Evolutionary conservation across 2,888 invertebrate species (phyloP), one percentile per base, ranked within the genome.

Genomic region (Pseudoips prasinana): DNA sequence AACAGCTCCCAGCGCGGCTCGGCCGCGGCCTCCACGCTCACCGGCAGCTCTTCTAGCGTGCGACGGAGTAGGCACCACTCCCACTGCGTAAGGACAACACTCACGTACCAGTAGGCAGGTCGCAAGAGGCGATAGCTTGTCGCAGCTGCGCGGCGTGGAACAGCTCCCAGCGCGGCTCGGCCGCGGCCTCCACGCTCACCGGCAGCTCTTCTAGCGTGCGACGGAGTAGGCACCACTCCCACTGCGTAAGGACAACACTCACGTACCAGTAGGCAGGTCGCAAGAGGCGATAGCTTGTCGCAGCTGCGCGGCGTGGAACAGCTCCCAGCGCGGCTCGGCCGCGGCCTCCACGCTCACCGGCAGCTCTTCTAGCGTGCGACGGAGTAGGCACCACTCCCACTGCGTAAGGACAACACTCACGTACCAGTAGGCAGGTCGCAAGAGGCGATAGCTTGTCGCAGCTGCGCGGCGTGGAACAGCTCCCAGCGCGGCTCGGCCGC

Each of bases 1-100:
- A 89, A 85, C 50, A 88, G 71, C 46, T 88, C 84, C 87, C 87
- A 88, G 52, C 58, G 73, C 8, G 89, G 89, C 60, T 85, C 85
- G 0, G 43, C 28, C 0, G 70, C 66, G 23, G 73, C 47, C 23
- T 44, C 49, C 46, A 82, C 83, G 7, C 48, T 52, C 54, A 81
- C 76, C 8, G 81, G 77, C 30, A 87, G 59, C 9, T 70, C 70
- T 24, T 78, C 80, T 10, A 89, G 44, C 10, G 78, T 55, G 1
- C 84, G 76, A 0, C 87, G 78, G 10, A 88, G 64, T n/a, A 85
- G 65, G 44, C 88, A 86, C 71, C 75, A 80, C 50, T 85, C 86
- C 86, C 84, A 83, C 23, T 82, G 82, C 80, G 7, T 20, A 20
- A 20, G n/a, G n/a, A n/a, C n/a, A n/a, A n/a, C n/a, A n/a, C 20